Percentiles rank a stretch among this genome's conserved stretches.
Conservation (phyloP, 2,113 vertebrate genomes). For the Oncorhynchus masou region DNA sequence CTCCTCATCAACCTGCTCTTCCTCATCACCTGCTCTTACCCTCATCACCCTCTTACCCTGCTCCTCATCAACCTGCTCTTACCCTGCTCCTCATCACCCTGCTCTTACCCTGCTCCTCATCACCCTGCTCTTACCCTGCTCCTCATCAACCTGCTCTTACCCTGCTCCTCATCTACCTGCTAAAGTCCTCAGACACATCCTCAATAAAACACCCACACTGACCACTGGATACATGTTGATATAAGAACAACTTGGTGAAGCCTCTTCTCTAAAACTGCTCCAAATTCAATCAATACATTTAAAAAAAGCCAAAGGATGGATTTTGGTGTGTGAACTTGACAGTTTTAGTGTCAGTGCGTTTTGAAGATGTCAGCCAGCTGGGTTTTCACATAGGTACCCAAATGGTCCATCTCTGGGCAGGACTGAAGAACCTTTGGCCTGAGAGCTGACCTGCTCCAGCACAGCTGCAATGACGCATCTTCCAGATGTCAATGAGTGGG, state of each 20-base stretch:
- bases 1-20: no score
- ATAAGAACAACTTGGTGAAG: neutral
- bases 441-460: slow-evolving; percentile 59
- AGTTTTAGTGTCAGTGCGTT: slow-evolving; percentile 16
- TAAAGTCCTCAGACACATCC: neutral
- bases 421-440: slow-evolving; percentile 68
- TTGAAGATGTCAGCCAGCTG: slow-evolving; percentile 63
- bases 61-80: neutral
- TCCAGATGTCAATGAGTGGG: slow-evolving; percentile 66
- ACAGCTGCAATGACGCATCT: slow-evolving; percentile 76
- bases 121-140: neutral
- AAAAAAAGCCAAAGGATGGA: neutral
- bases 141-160: neutral
- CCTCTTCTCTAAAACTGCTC: neutral
- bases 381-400: slow-evolving; percentile 52
- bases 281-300: neutral
- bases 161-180: slow-evolving; percentile 1
- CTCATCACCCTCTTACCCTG: neutral
- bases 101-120: neutral
- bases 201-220: neutral
- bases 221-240: neutral
- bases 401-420: slow-evolving; percentile 50
- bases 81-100: neutral
- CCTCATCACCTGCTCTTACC: no score
- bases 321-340: slow-evolving; percentile 7